Conservation (phyloP, 2,113 vertebrate species). For the Tetrao urogallus region DNA sequence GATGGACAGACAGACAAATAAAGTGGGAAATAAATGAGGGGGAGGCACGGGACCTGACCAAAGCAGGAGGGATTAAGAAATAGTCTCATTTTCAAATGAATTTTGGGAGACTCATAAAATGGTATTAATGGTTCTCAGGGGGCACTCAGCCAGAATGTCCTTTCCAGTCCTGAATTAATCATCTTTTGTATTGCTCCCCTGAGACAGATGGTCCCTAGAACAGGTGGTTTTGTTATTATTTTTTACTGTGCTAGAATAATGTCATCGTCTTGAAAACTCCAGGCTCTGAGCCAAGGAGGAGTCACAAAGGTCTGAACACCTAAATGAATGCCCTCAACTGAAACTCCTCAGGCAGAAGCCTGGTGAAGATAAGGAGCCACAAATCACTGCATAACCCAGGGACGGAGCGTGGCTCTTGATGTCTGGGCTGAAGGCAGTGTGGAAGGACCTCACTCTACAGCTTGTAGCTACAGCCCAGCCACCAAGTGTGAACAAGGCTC, state of each 20-base stretch:
- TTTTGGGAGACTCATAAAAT: neutral
- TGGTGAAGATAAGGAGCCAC: neutral
- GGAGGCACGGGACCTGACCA: neutral
- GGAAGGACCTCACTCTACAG: neutral
- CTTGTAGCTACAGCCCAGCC: neutral
- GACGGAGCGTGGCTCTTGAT: accelerated
- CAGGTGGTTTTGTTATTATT: neutral
- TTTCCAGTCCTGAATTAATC: neutral
- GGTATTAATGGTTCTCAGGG: neutral
- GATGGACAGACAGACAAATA: neutral
- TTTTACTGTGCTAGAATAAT: constrained; percentile 18
- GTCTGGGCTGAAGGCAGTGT: neutral
- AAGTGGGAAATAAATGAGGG: neutral
- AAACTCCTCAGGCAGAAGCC: neutral
- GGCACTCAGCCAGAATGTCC: neutral
- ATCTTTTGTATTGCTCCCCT: neutral
- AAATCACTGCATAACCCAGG: neutral
- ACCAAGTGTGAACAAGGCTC: neutral
- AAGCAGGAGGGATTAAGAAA: neutral
- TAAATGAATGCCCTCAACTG: neutral
- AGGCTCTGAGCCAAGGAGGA: constrained; percentile 1
- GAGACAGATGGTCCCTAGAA: constrained; percentile 11
- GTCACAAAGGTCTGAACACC: neutral
- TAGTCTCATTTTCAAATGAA: neutral
- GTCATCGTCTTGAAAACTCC: neutral